Base-by-base conservation (phyloP, 2,797 vertebrate species). In the Rhadinocentrus ornatus region DNA sequence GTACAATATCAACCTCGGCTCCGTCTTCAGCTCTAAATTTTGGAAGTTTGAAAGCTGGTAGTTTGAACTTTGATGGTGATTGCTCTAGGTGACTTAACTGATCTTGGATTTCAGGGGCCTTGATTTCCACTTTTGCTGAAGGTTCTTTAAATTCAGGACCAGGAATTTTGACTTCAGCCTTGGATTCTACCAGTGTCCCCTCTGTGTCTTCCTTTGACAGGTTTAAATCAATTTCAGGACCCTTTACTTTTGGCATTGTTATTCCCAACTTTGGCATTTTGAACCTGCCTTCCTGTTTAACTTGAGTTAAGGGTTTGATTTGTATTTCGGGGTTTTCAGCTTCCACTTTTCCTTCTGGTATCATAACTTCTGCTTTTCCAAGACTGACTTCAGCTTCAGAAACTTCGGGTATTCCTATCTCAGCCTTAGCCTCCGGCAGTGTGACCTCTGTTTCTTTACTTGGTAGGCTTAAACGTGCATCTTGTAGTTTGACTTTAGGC, bases 61-160 rank as follows among this genome's bases (percentile, higher is more conserved):
- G 56, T 54, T 85, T 91, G 24, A 83, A 82, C 73, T 72, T 91
- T 16, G 79, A 73, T 7, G 71, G 46, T 18, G 81, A 67, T 62
- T 31, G 76, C 41, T 63, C 50, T 48, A 71, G 0, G 54, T 62
- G 7, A 22, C 69, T 91, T n/a, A n/a, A 1, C 3, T 44, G 24
- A 52, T 4, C 57, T 34, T 67, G 46, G 15, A 74, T 81, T 29
- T 76, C 65, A 55, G 78, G 66, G 29, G 55, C 7, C 77, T 77
- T 78, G 1, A 82, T 48, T 50, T 89, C 67, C 1, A 84, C 61
- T 22, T 83, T 39, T 41, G 64, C 57, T 52, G 82, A 69, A 22
- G 71, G 44, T 59, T 71, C 9, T 55, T 76, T 69, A 41, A 75
- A 0, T 69, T 85, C 61, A 39, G 64, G 6, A 26, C 76, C 67